Base-by-base conservation (phyloP, 2,888 invertebrate species). In the Exocentrus adspersus region DNA sequence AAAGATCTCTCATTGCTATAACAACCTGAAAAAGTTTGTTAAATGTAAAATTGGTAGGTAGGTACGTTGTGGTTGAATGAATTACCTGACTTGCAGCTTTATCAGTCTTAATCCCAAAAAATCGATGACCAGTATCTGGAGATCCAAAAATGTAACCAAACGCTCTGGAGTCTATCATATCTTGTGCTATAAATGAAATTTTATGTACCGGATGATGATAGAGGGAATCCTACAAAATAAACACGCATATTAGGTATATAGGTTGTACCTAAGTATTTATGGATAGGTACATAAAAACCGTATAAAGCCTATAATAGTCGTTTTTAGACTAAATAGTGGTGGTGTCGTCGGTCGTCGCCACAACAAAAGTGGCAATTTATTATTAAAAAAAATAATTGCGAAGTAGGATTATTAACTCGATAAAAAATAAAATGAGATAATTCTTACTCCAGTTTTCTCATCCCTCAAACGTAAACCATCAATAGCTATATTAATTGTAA, bases 21-120 rank as follows among this genome's bases (percentile, higher is more conserved):
- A 98, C 98, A 81, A 98, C 94, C 90, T 94, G 58, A 85, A 84
- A 71, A 37, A 52, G 2, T 37, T 37, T 37, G n/a, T 24, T 24
- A 0, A 37, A 12, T n/a, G n/a, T n/a, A n/a, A n/a, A n/a, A n/a
- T n/a, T n/a, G n/a, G n/a, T n/a, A n/a, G n/a, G n/a, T n/a, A n/a
- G n/a, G n/a, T n/a, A n/a, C n/a, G n/a, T n/a, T n/a, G n/a, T n/a
- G n/a, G n/a, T n/a, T n/a, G n/a, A n/a, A n/a, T n/a, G n/a, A n/a
- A 12, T 86, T 83, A 91, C 94, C 89, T 93, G 96, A 86, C 92
- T 95, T 78, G 97, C 97, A 71, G 96, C 94, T 84, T 97, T 97
- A 84, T 97, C 98, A 76, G 98, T 98, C 88, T 99, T 99, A 79
- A 99, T 98, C 64, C 97, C 98, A 85, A 97, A 98, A 86, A 98